phyloP scores from a whole-genome alignment of 2,888 invertebrate species.

The Parascotia fuliginaria region DNA sequence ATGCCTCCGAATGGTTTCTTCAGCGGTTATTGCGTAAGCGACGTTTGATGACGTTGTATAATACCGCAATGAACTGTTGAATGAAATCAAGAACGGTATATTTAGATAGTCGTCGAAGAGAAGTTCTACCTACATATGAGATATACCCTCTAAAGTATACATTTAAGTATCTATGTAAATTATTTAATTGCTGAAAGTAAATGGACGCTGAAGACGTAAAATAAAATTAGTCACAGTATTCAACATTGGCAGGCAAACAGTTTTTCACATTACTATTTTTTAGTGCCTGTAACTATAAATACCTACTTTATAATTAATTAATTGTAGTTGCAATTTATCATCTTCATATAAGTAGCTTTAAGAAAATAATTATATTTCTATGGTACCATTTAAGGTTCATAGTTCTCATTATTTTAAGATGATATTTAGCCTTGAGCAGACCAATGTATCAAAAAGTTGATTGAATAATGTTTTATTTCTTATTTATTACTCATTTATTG shows the following conservation, averaged over 20 bases:
- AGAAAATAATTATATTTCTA: too few relatives aligned
- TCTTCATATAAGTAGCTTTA: too few relatives aligned
- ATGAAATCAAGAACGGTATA: constrained; percentile 10
- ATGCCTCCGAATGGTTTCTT: constrained; percentile 5
- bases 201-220: neutral
- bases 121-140: neutral
- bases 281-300: too few relatives aligned
- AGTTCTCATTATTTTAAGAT: too few relatives aligned
- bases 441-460: too few relatives aligned
- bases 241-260: neutral
- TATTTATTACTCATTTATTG: too few relatives aligned
- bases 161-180: neutral
- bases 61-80: constrained; percentile 21
- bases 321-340: too few relatives aligned
- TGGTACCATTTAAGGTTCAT: too few relatives aligned
- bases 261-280: neutral
- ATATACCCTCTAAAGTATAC: neutral
- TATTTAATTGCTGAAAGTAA: neutral
- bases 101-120: constrained; percentile 2
- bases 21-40: constrained; percentile 10
- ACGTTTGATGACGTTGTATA: constrained; percentile 21
- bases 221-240: neutral
- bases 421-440: too few relatives aligned
- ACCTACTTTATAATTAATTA: too few relatives aligned
- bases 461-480: too few relatives aligned